A percentile compares a stretch with the other conserved stretches of the same genome.
phyloP scores from a whole-genome alignment of 2,113 vertebrate genomes.

The Tachysurus fulvidraco region DNA sequence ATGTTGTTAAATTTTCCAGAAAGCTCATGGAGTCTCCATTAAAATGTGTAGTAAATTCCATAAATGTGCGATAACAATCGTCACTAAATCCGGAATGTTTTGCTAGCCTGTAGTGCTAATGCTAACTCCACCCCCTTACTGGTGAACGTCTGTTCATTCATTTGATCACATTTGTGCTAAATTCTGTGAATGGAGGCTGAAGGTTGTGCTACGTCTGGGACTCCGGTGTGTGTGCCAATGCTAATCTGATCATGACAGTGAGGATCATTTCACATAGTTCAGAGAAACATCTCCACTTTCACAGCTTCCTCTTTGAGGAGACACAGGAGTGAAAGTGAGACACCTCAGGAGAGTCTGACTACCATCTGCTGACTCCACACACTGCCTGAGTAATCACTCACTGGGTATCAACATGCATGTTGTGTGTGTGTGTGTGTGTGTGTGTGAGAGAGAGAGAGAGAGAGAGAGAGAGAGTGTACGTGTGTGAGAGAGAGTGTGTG shows the following conservation, averaged over 20 bases:
- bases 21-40: neutral
- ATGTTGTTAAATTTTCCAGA: neutral
- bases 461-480: too few species aligned
- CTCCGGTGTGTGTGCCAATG: neutral
- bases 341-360: neutral
- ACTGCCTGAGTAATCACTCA: neutral
- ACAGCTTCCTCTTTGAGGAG: neutral
- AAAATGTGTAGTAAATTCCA: neutral
- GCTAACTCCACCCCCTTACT: neutral
- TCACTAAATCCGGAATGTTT: neutral
- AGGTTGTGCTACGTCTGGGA: neutral
- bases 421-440: neutral
- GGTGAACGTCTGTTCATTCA: neutral
- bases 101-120: neutral
- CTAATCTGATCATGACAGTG: neutral
- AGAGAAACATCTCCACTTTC: neutral
- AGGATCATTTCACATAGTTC: neutral
- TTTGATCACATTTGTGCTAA: neutral
- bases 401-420: neutral
- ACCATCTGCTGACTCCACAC: neutral
- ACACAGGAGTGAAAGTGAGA: neutral
- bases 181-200: neutral
- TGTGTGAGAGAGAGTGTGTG: neutral
- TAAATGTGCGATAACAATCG: neutral
- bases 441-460: neutral